Conservation (phyloP, 2,113 vertebrate genomes). For the Solea solea region DNA sequence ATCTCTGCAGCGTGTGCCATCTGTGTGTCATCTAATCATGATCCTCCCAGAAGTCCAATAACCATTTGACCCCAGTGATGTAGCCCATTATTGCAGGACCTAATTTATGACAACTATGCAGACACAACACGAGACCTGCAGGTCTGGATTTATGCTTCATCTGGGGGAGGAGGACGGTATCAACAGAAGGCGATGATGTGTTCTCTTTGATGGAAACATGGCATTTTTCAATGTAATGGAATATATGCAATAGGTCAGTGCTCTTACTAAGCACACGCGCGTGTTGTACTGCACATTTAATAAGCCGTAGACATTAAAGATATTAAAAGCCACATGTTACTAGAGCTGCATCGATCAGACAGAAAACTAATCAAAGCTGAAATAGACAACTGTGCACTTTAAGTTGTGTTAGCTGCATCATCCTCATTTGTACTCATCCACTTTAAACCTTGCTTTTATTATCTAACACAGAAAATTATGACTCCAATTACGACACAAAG, state of each 20-base stretch:
- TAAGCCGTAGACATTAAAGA: no score
- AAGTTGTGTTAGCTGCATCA: no score
- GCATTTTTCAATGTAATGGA: neutral
- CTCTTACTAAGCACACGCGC: neutral
- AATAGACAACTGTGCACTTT: no score
- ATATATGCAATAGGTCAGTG: neutral
- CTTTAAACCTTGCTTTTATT: no score
- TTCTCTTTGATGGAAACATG: neutral
- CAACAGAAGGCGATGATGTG: neutral
- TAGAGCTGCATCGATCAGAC: no score
- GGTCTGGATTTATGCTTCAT: constrained; percentile 4
- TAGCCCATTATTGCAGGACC: constrained; percentile 54
- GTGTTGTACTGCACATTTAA: no score
- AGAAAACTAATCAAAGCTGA: no score
- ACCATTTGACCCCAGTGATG: constrained; percentile 57
- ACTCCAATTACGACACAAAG: no score
- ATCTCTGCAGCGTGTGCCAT: constrained; percentile 37
- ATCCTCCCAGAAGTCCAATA: constrained; percentile 31
- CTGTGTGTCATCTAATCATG: constrained; percentile 64
- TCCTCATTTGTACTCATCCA: no score
- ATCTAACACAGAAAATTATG: no score
- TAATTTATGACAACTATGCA: constrained; percentile 49
- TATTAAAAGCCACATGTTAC: no score
- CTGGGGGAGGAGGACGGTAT: neutral
- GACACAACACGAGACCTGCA: constrained; percentile 21